Evolutionary conservation across 2,888 invertebrate species (phyloP).

Genomic region (Hydrotaea cyrtoneurina): DNA sequence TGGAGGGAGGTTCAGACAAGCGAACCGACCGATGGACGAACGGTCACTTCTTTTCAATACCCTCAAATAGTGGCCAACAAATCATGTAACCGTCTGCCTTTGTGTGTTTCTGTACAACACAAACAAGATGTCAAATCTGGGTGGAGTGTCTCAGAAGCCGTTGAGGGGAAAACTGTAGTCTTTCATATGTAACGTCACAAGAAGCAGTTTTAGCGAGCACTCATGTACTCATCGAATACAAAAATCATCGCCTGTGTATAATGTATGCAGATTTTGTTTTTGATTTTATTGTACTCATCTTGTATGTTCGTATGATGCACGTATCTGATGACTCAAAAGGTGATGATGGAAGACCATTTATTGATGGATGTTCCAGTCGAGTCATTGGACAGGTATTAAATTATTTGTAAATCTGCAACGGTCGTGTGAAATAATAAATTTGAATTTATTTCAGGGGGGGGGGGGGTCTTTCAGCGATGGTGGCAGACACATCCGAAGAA

Average conservation of each 20-base stretch:
- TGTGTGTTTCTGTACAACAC: not conserved
- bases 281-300: not conserved
- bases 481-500: too few relatives aligned
- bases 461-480: too few relatives aligned
- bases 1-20: not conserved
- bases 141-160: not conserved
- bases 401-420: slow-evolving; percentile 65
- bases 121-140: not conserved
- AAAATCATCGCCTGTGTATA: not conserved
- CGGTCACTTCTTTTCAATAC: too few relatives aligned
- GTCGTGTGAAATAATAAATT: slow-evolving; percentile 67
- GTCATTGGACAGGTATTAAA: slow-evolving; percentile 64
- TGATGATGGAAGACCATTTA: slow-evolving; percentile 64
- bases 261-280: not conserved
- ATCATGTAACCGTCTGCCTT: not conserved
- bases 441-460: too few relatives aligned
- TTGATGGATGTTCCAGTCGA: slow-evolving; percentile 65
- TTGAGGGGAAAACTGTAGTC: not conserved
- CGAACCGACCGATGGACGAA: not conserved
- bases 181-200: slow-evolving; percentile 17
- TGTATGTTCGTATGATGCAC: too few relatives aligned
- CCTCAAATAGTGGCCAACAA: not conserved
- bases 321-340: slow-evolving; percentile 4
- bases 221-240: too few relatives aligned
- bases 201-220: not conserved